Evolutionary conservation across 2,113 vertebrate genomes (phyloP).

Genomic region (Periophthalmus modestus): DNA sequence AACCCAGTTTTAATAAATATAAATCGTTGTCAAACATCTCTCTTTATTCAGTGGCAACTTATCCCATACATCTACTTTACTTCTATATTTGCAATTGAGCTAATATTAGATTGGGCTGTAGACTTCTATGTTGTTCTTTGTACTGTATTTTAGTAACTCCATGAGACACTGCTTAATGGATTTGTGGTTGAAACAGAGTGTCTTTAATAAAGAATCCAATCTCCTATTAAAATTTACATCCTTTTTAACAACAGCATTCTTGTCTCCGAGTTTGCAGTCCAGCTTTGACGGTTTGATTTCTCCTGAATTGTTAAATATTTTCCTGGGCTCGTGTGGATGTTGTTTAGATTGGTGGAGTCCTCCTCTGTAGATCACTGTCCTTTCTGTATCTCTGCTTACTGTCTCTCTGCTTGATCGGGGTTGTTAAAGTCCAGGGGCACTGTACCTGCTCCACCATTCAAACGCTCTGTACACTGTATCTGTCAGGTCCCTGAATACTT

Average conservation of each 20-base stretch:
- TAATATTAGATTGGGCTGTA: too few species aligned
- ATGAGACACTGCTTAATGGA: too few species aligned
- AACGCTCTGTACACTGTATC: constrained; percentile 39
- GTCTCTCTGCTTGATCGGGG: constrained; percentile 2
- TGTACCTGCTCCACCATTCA: constrained; percentile 13
- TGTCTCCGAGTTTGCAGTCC: background rate
- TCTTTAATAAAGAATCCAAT: too few species aligned
- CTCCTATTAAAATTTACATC: background rate
- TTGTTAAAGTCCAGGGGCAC: background rate
- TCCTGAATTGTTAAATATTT: constrained; percentile 8
- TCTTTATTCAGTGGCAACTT: too few species aligned
- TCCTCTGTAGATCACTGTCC: constrained; percentile 6
- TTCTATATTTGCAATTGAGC: too few species aligned
- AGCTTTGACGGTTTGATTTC: background rate
- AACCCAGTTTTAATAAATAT: too few species aligned
- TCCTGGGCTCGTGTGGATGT: background rate
- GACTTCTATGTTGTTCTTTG: too few species aligned
- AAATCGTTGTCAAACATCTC: too few species aligned
- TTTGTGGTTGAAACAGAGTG: too few species aligned
- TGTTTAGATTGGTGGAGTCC: constrained; percentile 7
- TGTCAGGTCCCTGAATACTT: constrained; percentile 33
- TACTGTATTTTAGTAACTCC: too few species aligned
- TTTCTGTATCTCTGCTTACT: background rate
- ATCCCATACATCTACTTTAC: too few species aligned
- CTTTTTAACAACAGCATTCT: background rate